These are phyloP conservation scores for Caenorhabditis zanzibari DNA, from an alignment of 2,888 invertebrate species.

Conservation along the genomic window DNA sequence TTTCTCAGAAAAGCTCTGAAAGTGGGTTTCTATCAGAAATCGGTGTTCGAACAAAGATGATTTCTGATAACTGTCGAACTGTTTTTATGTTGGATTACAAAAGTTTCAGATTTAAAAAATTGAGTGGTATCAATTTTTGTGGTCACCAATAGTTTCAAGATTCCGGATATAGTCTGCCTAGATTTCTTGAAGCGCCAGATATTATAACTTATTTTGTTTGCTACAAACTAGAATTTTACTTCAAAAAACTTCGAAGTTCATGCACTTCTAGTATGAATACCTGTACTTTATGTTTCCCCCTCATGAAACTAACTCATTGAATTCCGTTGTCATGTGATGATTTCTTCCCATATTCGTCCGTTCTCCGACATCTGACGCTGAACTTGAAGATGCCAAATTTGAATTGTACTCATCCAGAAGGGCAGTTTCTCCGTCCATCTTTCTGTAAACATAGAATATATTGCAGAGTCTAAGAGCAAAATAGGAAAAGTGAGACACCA, in stretches of 20 bases:
- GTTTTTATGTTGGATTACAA: no score
- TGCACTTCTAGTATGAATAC: not conserved
- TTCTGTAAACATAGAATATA: slow-evolving; percentile 38
- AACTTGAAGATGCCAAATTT: slow-evolving; percentile 59
- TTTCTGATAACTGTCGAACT: no score
- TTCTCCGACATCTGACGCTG: slow-evolving; percentile 60
- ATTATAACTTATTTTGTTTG: no score
- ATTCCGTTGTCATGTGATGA: slow-evolving; percentile 58
- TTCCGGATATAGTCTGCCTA: no score
- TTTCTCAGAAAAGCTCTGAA: not conserved
- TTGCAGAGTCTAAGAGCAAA: not conserved
- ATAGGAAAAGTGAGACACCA: not conserved
- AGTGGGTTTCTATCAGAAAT: not conserved
- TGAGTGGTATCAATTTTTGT: no score
- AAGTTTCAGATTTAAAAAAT: no score
- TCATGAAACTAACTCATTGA: slow-evolving; percentile 46
- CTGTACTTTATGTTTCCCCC: not conserved
- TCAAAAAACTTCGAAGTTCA: no score
- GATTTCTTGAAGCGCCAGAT: no score
- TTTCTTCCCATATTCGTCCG: slow-evolving; percentile 27
- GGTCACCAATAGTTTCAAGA: no score
- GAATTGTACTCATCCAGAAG: slow-evolving; percentile 64
- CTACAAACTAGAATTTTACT: no score
- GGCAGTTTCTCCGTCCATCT: slow-evolving; percentile 65
- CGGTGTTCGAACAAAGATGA: not conserved